These are phyloP conservation scores for Pardalotus punctatus DNA, from an alignment of 2,113 vertebrate genomes.

Conservation along the genomic window DNA sequence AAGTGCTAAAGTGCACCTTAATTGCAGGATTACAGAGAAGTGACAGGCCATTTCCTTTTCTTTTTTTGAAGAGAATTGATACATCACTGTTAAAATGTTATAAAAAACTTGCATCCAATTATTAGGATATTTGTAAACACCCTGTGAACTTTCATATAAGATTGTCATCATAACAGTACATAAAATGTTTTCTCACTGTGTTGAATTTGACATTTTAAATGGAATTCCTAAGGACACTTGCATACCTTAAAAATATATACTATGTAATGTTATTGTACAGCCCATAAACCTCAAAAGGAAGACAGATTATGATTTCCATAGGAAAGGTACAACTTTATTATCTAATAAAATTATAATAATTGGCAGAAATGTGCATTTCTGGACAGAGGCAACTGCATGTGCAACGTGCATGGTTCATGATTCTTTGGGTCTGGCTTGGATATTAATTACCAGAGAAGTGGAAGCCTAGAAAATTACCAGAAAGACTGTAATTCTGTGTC, in stretches of 20 bases:
- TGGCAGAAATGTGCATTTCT: background rate
- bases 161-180: background rate
- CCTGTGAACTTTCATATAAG: background rate
- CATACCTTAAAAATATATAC: background rate
- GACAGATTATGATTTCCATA: background rate
- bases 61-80: background rate
- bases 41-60: background rate
- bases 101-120: background rate
- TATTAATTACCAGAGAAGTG: background rate
- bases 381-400: background rate
- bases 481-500: background rate
- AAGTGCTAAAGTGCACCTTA: constrained; percentile 42
- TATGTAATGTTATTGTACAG: background rate
- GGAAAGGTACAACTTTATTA: background rate
- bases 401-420: background rate
- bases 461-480: background rate
- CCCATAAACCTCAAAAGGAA: background rate
- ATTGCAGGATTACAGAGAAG: constrained; percentile 47
- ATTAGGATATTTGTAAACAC: background rate
- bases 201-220: background rate
- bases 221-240: background rate
- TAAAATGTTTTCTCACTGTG: background rate
- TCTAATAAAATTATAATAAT: background rate
- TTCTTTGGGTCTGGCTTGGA: background rate
- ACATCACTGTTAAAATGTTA: background rate